Evolutionary conservation across 2,113 vertebrate species (phyloP), one percentile per base, ranked within the genome.

Genomic region (Xyliphius kryptos): DNA sequence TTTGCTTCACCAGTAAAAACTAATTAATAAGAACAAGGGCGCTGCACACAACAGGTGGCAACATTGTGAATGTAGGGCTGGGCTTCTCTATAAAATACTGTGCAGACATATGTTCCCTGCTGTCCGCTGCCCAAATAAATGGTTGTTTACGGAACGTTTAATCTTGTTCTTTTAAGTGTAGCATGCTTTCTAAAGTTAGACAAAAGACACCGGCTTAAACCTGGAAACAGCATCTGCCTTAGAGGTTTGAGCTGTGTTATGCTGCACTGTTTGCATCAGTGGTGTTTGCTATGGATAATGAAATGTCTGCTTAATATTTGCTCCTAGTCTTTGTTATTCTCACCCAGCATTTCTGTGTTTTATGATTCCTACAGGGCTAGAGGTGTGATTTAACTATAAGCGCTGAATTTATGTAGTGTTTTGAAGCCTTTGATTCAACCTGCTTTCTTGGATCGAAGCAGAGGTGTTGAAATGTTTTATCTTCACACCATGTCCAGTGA

Each of bases 331-430:
- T 41, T 51, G 32, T 43, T 14, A 56, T 58, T 58, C 21, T 22
- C 46, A 58, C 55, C 6, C 55, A 52, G 54, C 37, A 37, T 14
- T 12, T 36, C 49, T 9, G 54, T 48, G 51, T 59, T n/a, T n/a
- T 67, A 32, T 43, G 52, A 58, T 43, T n/a, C 16, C 20, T 21
- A 41, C 56, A 2, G 32, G 12, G 56, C 47, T 20, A 5, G 13
- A 52, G 48, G 64, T 59, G 55, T 36, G 22, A 67, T 46, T 58
- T 43, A 9, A 20, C 46, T 6, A n/a, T 40, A 13, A 40, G 20
- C 17, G 41, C 55, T 51, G 63, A 51, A 58, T 66, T 50, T 52
- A 67, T 59, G 40, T 40, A 9, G 13, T 43, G 36, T 36, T 59
- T 59, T 9, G 44, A 41, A 59, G 56, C 13, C 21, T 8, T 14